Base-by-base conservation (phyloP, 2,888 invertebrate genomes). In the Drosophila atroscutellata region DNA sequence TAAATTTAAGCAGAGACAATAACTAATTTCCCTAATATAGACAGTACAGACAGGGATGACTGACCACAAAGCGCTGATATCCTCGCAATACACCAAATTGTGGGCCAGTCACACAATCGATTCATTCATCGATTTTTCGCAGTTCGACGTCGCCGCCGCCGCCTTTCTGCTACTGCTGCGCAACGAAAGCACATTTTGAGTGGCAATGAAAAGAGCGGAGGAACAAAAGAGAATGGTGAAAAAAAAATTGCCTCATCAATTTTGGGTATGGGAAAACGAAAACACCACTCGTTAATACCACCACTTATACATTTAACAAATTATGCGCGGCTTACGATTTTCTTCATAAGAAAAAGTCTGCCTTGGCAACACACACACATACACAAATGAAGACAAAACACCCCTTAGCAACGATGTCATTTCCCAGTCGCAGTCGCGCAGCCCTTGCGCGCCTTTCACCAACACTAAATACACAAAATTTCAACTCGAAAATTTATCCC, bases 41-140 rank as follows among this genome's bases (percentile, higher is more conserved):
- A 20, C 24, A 64, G 58, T 15, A 62, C 42, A 36, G 26, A 7
- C n/a, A 42, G n/a, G 30, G 49, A 52, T 50, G 61, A 36, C 47
- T 26, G 30, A 9, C 50, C 9, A 9, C 9, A 26, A 28, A 24
- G 7, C 18, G 20, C 20, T 8, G 37, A 24, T 20, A 20, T 64
- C 34, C 28, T 30, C 11, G 47, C 47, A 36, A 45, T 24, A n/a
- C 24, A 49, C 26, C 26, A 36, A 64, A 51, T 59, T 65, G 57
- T 58, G 58, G 63, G 63, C 54, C 67, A 81, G 65, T 69, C 79
- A 51, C 82, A 77, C 89, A 89, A 92, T 93, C 92, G 92, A 92
- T 92, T 92, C 92, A 92, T 92, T 92, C 93, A 93, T 93, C 90
- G 92, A 93, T 93, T 93, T 92, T 92, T 92, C 90, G 86, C 91